Percentiles rank a stretch among this genome's conserved stretches.
Conservation (phyloP, 2,113 vertebrate genomes). For the Nymphicus hollandicus region DNA sequence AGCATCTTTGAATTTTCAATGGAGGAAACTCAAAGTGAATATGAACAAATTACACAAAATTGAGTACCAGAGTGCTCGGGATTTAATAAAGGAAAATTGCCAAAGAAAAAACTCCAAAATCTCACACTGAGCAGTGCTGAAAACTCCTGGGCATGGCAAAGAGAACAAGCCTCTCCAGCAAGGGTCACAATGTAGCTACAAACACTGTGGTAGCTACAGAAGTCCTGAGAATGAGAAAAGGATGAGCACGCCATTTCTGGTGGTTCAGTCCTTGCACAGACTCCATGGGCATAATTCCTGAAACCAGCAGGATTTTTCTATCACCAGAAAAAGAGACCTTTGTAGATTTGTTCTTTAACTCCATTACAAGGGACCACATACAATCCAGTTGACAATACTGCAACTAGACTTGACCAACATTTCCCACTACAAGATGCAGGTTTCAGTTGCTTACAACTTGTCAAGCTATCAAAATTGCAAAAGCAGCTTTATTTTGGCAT, state of each 20-base stretch:
- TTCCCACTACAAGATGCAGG: background rate
- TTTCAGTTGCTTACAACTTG: background rate
- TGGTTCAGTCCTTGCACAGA: background rate
- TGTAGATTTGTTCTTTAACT: background rate
- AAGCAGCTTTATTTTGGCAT: background rate
- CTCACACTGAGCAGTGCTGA: background rate
- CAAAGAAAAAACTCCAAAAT: background rate
- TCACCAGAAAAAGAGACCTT: background rate
- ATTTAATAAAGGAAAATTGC: background rate
- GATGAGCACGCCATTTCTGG: background rate
- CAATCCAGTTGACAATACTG: background rate
- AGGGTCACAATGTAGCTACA: background rate
- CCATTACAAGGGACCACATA: background rate
- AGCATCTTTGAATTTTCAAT: background rate
- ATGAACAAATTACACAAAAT: background rate
- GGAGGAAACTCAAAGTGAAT: background rate
- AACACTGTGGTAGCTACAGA: background rate
- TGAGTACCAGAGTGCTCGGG: background rate
- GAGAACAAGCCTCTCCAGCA: rapidly evolving
- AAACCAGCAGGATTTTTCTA: background rate
- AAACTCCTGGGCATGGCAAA: background rate
- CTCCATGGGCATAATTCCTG: background rate
- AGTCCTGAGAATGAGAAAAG: background rate
- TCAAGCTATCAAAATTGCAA: background rate
- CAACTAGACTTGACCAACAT: background rate